These are phyloP conservation scores for Andrena flavipes DNA, from an alignment of 2,888 invertebrate genomes.

Conservation along the genomic window DNA sequence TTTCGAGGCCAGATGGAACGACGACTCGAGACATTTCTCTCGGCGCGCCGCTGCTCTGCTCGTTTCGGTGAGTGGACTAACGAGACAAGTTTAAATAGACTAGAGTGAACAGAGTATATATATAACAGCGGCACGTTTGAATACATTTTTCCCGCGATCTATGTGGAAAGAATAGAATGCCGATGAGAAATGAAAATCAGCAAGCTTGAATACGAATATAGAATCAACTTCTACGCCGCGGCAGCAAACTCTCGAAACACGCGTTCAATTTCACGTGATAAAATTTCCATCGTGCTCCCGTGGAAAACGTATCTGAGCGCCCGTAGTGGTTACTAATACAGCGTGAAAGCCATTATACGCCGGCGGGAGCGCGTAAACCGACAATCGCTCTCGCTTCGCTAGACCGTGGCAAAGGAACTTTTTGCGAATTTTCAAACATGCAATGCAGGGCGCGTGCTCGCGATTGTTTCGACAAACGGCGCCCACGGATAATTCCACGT, in stretches of 20 bases:
- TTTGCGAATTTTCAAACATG: slow-evolving; percentile 1
- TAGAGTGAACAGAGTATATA: no score
- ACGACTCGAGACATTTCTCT: slow-evolving; percentile 87
- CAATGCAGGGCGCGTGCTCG: neutral
- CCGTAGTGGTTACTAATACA: neutral
- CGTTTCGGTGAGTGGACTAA: slow-evolving; percentile 86
- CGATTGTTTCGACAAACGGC: slow-evolving; percentile 16
- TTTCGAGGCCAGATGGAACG: slow-evolving; percentile 87
- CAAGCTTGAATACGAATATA: no score
- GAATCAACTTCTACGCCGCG: neutral
- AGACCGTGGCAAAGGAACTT: slow-evolving; percentile 15
- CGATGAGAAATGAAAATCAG: no score
- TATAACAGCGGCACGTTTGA: no score
- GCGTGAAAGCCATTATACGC: neutral
- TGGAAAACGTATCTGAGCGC: neutral
- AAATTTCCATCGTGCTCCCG: neutral
- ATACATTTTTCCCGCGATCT: no score
- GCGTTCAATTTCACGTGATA: neutral
- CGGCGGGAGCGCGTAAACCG: slow-evolving; percentile 16
- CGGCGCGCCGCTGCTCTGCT: slow-evolving; percentile 88
- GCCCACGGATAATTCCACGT: neutral
- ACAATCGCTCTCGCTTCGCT: neutral
- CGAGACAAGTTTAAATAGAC: no score
- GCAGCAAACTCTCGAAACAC: neutral
- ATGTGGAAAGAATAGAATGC: no score